Evolutionary conservation across 35 echinoderm and acorn worm species (phyloP), one percentile per base, ranked within the genome.

Genomic region (Hemicentrotus pulcherrimus): DNA sequence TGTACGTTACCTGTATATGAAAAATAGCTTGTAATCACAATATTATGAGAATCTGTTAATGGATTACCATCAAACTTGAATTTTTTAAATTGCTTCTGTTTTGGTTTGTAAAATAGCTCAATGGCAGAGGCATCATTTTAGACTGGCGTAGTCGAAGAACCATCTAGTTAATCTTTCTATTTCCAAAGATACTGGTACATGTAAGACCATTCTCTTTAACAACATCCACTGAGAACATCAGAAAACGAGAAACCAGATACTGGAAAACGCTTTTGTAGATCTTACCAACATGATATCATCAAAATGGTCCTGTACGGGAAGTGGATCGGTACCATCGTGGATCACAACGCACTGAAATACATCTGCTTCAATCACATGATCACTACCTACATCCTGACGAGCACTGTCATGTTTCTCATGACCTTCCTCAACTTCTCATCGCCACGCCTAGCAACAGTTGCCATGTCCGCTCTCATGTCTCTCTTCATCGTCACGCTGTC

Each of bases 321-420:
- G 88, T 97, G 96, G 96, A 99, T 97, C 24, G 98, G 95, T 92
- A 99, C 98, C 33, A 96, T 99, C 31, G 78, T 99, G 33, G 96
- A 99, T 96, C 95, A 96, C 70, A 90, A 88, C 33, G 94, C 95
- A 58, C 98, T 99, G 45, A 99, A 99, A 96, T 97, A 99, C 93
- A 97, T 99, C 94, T 99, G 96, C 90, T 99, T 99, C 94, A 99
- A 99, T 78, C 96, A 99, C 95, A 99, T 99, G 98, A 96, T 99
- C 46, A 97, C 98, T 4, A 97, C 98, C 12, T 99, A 97, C 95
- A 99, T 99, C 55, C 47, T 99, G 15, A 97, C 98, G 4, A 97
- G 98, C 35, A 94, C 94, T 31, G 95, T 97, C 18, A 96, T 97
- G 96, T 99, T 97, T 55, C 86, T 97, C 12, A 97, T 99, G 98